Evolutionary conservation across 2,797 vertebrate genomes (phyloP).

Genomic region (Discoglossus pictus): DNA sequence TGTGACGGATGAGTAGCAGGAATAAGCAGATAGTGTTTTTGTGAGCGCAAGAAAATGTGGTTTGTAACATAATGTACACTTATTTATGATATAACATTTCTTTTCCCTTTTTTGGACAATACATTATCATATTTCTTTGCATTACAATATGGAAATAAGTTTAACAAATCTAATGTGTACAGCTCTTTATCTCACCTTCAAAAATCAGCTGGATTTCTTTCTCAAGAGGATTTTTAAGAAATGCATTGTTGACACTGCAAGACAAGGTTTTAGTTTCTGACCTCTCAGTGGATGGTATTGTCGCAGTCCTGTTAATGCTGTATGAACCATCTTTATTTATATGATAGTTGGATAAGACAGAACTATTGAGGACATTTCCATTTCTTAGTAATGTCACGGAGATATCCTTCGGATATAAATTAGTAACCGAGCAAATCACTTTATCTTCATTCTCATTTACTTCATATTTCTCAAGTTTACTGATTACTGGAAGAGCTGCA

Average conservation of each 20-base stretch:
- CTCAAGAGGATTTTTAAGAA: background rate
- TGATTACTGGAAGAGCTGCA: background rate
- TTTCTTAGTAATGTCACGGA: background rate
- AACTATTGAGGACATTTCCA: background rate
- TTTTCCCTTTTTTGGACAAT: no score
- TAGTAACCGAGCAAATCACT: background rate
- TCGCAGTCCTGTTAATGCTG: background rate
- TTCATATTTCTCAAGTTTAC: background rate
- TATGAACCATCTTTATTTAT: slow-evolving; percentile 6
- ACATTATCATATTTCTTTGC: no score
- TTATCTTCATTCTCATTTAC: background rate
- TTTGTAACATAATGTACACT: no score
- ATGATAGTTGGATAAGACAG: background rate
- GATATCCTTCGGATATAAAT: slow-evolving; percentile 2
- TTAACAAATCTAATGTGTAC: no score
- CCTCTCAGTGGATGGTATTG: background rate
- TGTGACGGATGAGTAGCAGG: no score
- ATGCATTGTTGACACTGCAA: background rate
- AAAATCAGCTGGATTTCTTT: background rate
- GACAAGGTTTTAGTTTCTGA: background rate
- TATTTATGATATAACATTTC: no score
- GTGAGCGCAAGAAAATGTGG: no score
- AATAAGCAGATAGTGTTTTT: no score
- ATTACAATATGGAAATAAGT: no score
- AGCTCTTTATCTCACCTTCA: background rate